phyloP scores from a whole-genome alignment of 1,140 invertebrate species.

The Drosophila pachea region DNA sequence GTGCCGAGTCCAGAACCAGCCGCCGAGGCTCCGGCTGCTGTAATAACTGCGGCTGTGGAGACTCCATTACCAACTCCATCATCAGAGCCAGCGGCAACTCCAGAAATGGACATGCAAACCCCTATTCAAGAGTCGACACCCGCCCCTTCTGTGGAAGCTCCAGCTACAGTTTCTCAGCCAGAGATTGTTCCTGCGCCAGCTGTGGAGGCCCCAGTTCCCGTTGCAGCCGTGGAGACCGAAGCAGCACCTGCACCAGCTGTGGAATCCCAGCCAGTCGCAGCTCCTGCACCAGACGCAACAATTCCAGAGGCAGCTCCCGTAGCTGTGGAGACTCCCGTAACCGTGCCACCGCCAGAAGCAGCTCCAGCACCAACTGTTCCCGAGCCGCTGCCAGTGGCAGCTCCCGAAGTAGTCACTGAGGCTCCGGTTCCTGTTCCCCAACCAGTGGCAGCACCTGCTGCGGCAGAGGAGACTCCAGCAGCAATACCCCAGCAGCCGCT shows the following conservation, averaged over 20 bases:
- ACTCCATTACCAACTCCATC: not conserved
- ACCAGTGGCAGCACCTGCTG: not conserved
- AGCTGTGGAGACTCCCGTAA: not conserved
- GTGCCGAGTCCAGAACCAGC: not conserved
- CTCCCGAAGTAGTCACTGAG: not conserved
- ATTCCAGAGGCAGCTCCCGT: not conserved
- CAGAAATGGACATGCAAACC: not conserved
- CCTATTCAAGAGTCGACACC: no score
- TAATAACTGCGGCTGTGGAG: not conserved
- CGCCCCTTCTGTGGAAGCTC: not conserved
- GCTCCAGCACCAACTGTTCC: not conserved
- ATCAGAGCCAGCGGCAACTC: not conserved
- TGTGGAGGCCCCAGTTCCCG: not conserved
- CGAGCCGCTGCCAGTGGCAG: not conserved
- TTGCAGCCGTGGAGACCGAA: no score
- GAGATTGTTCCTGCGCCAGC: not conserved
- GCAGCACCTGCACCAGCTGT: not conserved
- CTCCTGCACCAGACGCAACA: not conserved
- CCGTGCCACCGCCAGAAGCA: not conserved
- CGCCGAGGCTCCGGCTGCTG: not conserved
- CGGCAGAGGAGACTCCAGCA: not conserved
- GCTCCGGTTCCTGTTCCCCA: not conserved
- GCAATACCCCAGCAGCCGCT: not conserved
- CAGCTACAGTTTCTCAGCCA: not conserved
- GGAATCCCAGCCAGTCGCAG: not conserved